Evolutionary conservation across 2,888 invertebrate genomes (phyloP), one percentile per base, ranked within the genome.

Genomic region (Autographa pulchrina): DNA sequence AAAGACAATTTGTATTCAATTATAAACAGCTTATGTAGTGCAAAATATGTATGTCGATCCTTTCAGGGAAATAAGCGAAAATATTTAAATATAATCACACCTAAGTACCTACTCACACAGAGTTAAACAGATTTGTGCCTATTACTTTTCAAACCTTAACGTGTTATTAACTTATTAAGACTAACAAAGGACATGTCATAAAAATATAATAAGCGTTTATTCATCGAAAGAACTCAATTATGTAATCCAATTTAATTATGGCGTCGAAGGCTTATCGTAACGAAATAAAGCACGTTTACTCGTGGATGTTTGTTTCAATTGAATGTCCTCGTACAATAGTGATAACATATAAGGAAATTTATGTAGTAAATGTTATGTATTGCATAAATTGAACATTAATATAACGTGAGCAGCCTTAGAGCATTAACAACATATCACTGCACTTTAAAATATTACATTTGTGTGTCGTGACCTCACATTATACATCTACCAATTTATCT

Each of bases 211-310:
- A 43, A 43, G 48, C 48, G 48, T 48, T 48, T 56, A 56, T 11
- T 56, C 25, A 56, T 56, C 20, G 13, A 25, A 54, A 9, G 14
- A 5, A 32, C 8, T 16, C 7, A 16, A 14, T 25, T 25, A n/a
- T 32, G 16, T 32, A 32, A 16, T 59, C 13, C 7, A 25, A 59
- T 14, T 58, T 11, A 13, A 25, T 56, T 31, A 32, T 32, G 16
- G 4, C 14, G 25, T 16, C 32, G 16, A 56, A 41, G 31, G 52
- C 38, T 65, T 80, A 80, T 76, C 72, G 25, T 41, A 59, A 35
- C n/a, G 9, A 56, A 77, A 70, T 71, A 71, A 77, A 80, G 58
- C 80, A 77, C 80, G 77, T 71, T 59, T 76, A 58, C 63, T 80
- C 25, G 64, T 67, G 31, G 80, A 31, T 35, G 41, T 65, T 25